These are phyloP conservation scores for Hirtodrosophila histrioides DNA, from an alignment of 2,888 invertebrate species.

Conservation along the genomic window DNA sequence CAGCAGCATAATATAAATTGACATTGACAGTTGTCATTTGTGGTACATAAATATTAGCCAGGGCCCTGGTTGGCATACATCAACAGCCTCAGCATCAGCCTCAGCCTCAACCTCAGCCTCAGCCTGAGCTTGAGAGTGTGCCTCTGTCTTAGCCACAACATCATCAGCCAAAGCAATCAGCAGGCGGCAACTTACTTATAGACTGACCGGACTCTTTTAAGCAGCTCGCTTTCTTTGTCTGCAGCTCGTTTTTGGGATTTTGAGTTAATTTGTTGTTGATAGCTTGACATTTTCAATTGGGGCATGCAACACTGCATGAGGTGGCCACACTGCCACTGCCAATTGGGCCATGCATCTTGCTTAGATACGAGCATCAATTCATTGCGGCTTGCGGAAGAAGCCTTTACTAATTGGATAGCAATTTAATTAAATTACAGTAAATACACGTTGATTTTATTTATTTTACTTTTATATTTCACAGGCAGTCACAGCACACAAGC, in stretches of 20 bases:
- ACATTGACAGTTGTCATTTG: conserved; percentile 79
- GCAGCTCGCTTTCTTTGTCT: conserved; percentile 64
- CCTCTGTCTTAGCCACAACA: conserved; percentile 42
- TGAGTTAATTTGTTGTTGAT: conserved; percentile 79
- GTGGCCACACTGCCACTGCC: conserved; percentile 40
- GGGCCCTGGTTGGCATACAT: conserved; percentile 59
- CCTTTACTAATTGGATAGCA: conserved; percentile 28
- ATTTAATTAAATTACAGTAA: conserved; percentile 13
- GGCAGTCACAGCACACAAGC: too few species aligned
- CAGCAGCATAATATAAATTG: conserved; percentile 79
- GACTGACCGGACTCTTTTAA: conserved; percentile 62
- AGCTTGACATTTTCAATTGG: conserved; percentile 76
- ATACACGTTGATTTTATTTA: background rate
- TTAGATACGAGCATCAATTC: conserved; percentile 24
- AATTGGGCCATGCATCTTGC: conserved; percentile 43
- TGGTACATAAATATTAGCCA: conserved; percentile 80
- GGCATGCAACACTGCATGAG: conserved; percentile 71
- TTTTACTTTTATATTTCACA: too few species aligned
- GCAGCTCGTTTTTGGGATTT: conserved; percentile 39
- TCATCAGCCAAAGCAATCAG: conserved; percentile 57
- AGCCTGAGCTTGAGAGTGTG: conserved; percentile 10
- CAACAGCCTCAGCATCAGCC: conserved; percentile 47
- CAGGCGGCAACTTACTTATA: conserved; percentile 76
- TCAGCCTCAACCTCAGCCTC: conserved; percentile 31
- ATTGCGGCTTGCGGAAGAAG: conserved; percentile 27